A percentile compares a stretch with the other conserved stretches of the same genome.
Evolutionary conservation across 92 coral and sea anemone species (phyloP).

Genomic region (Parazoanthus atlanticus): DNA sequence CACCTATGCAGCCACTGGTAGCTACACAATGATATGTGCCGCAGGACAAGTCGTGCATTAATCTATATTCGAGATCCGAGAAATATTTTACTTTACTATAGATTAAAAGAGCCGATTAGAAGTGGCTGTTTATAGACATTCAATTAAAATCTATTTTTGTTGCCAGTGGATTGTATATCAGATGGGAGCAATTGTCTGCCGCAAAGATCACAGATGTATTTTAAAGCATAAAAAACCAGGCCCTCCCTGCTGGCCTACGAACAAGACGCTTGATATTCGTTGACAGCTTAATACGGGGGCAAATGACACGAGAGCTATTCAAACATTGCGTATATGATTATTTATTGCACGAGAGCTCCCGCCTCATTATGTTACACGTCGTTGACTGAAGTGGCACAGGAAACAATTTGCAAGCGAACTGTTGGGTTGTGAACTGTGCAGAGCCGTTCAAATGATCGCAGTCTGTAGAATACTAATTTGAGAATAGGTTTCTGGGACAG

Average conservation of each 20-base stretch:
- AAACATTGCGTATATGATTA: neutral
- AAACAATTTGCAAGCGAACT: neutral
- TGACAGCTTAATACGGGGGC: conserved; percentile 25
- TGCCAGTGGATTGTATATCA: conserved; percentile 3
- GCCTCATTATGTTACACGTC: neutral
- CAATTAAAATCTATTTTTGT: conserved; percentile 13
- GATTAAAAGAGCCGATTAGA: conserved; percentile 7
- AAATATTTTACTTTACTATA: neutral
- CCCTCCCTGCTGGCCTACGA: too few relatives aligned
- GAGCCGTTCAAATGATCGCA: neutral
- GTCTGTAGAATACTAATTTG: neutral
- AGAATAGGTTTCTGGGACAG: neutral
- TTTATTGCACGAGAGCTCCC: neutral
- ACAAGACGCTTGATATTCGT: neutral
- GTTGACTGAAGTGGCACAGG: conserved; percentile 10
- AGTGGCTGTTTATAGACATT: conserved; percentile 24
- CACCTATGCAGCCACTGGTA: neutral
- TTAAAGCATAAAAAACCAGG: neutral
- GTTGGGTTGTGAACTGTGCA: neutral
- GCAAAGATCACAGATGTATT: neutral
- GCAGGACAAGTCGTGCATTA: neutral
- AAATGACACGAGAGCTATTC: conserved; percentile 32
- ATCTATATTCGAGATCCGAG: neutral
- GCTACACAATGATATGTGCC: neutral
- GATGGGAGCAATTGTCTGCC: conserved; percentile 17